Percentiles rank a stretch among this genome's conserved stretches.
phyloP scores from a whole-genome alignment of 1,140 invertebrate species.

The Luehdorfia chinensis region DNA sequence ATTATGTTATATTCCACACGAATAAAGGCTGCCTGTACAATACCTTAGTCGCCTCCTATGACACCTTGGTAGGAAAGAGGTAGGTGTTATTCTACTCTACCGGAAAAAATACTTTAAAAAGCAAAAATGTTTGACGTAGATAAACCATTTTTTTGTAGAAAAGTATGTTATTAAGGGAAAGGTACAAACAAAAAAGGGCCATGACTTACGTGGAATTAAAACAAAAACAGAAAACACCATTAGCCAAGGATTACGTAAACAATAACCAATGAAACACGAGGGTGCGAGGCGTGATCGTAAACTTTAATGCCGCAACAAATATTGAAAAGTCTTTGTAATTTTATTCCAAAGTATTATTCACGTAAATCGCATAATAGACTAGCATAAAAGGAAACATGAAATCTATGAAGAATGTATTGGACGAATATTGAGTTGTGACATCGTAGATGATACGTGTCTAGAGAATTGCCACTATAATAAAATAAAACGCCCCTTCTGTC shows the following conservation, averaged over 20 bases:
- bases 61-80: too few relatives aligned
- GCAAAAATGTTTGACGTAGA: too few relatives aligned
- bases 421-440: conserved; percentile 65
- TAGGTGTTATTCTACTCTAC: too few relatives aligned
- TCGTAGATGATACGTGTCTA: conserved; percentile 55
- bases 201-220: conserved; percentile 11
- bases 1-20: too few relatives aligned
- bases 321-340: conserved; percentile 45
- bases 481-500: conserved; percentile 40
- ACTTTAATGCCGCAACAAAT: conserved; percentile 43
- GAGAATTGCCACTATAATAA: conserved; percentile 52
- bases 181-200: conserved; percentile 6
- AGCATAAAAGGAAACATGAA: conserved; percentile 54
- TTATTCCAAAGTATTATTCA: conserved; percentile 54
- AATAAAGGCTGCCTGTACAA: too few relatives aligned
- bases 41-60: too few relatives aligned
- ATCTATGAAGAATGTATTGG: conserved; percentile 59
- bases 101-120: too few relatives aligned
- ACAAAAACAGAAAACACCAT: conserved; percentile 9
- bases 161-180: too few relatives aligned
- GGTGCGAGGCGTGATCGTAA: conserved; percentile 32
- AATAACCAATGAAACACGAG: conserved; percentile 39
- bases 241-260: conserved; percentile 28
- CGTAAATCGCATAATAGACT: conserved; percentile 39
- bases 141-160: too few relatives aligned